phyloP scores from a whole-genome alignment of 2,113 vertebrate genomes.

The Lophius piscatorius region DNA sequence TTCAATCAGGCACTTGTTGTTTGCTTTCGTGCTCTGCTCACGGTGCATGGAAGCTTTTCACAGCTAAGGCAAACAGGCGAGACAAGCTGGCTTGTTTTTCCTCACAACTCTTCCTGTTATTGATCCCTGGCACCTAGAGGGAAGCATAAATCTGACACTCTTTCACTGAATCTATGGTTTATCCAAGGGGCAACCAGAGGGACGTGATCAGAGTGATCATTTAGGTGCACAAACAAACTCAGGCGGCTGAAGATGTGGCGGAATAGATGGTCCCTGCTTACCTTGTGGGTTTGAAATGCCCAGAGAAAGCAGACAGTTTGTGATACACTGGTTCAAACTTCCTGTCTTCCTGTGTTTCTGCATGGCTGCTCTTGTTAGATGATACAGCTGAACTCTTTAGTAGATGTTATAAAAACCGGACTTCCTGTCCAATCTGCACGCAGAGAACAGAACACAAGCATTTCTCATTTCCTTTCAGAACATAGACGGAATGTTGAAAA shows the following conservation, averaged over 20 bases:
- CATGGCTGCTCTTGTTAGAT: background rate
- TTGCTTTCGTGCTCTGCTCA: constrained; percentile 51
- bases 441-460: constrained; percentile 6
- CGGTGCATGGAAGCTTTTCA: constrained; percentile 23
- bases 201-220: too few relatives aligned
- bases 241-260: background rate
- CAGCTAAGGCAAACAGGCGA: constrained; percentile 13
- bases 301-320: background rate
- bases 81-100: constrained; percentile 1
- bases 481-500: too few relatives aligned
- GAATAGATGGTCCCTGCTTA: background rate
- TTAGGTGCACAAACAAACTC: background rate
- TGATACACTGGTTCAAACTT: constrained; percentile 19
- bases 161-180: too few relatives aligned
- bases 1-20: too few relatives aligned
- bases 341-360: constrained; percentile 9
- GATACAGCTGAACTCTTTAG: background rate
- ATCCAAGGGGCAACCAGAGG: too few relatives aligned
- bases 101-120: background rate
- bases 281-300: background rate
- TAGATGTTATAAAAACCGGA: constrained; percentile 18
- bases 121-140: background rate
- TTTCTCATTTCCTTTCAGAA: too few relatives aligned
- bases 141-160: background rate
- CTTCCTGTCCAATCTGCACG: background rate